Percentiles rank a stretch among this genome's conserved stretches.
These are phyloP conservation scores for Zootermopsis nevadensis DNA, from an alignment of 2,888 invertebrate genomes.

Conservation along the genomic window DNA sequence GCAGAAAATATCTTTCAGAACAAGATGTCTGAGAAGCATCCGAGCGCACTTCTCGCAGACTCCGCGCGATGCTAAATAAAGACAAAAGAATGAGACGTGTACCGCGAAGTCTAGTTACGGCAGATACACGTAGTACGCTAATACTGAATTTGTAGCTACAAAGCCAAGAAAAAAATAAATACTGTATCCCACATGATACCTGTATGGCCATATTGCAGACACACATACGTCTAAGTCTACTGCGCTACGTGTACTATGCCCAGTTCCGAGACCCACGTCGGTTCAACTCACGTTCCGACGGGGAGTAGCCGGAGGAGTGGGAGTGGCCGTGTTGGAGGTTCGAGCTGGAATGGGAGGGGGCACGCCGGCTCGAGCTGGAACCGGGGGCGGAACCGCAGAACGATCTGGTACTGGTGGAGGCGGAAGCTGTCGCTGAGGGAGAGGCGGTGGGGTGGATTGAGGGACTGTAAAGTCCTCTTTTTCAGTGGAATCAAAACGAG, in stretches of 20 bases:
- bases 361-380: slow-evolving; percentile 58
- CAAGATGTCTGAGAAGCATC: neutral
- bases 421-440: slow-evolving; percentile 60
- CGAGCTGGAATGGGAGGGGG: slow-evolving; percentile 72
- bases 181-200: neutral
- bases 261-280: neutral
- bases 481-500: slow-evolving; percentile 47
- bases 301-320: slow-evolving; percentile 47
- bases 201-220: too few relatives aligned
- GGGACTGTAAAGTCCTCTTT: slow-evolving; percentile 54
- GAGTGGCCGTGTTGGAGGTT: slow-evolving; percentile 56
- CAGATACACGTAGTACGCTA: neutral
- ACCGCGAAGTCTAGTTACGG: neutral
- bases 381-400: slow-evolving; percentile 61
- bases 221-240: neutral
- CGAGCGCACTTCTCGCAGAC: too few relatives aligned
- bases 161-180: slow-evolving; percentile 1
- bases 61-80: neutral
- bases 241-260: neutral
- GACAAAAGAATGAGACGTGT: neutral
- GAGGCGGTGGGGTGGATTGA: slow-evolving; percentile 56
- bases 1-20: neutral
- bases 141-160: neutral
- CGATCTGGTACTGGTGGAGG: slow-evolving; percentile 62
- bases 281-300: slow-evolving; percentile 42